Evolutionary conservation across 2,113 vertebrate species (phyloP).

Genomic region (Syrrhaptes paradoxus): DNA sequence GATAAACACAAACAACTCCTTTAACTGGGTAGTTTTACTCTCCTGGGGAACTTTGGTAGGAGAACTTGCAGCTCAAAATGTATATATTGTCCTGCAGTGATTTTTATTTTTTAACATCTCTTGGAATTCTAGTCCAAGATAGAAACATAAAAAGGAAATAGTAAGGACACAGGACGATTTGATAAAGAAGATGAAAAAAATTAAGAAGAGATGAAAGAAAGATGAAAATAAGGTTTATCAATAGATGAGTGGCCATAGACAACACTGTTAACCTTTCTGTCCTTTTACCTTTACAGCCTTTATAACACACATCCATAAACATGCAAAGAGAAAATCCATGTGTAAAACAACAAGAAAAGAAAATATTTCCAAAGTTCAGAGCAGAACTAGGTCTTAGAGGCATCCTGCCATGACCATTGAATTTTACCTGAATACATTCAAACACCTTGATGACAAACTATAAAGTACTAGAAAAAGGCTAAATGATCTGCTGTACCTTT

Average conservation of each 20-base stretch:
- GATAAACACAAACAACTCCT: background rate
- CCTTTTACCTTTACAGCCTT: background rate
- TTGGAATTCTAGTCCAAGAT: background rate
- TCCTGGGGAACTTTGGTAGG: background rate
- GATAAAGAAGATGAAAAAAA: background rate
- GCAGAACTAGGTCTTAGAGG: background rate
- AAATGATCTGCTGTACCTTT: background rate
- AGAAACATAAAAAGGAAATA: background rate
- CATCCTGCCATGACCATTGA: fast-evolving
- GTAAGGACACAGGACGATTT: fast-evolving
- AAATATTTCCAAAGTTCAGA: background rate
- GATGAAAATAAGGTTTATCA: fast-evolving
- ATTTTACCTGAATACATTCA: background rate
- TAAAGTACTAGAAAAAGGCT: background rate
- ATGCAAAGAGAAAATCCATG: background rate
- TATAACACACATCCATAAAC: background rate
- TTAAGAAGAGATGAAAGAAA: fast-evolving
- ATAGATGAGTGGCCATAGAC: fast-evolving
- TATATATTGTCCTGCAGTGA: no score
- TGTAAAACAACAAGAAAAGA: background rate
- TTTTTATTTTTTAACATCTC: background rate
- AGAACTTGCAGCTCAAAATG: background rate
- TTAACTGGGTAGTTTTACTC: background rate
- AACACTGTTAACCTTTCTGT: background rate
- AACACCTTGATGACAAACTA: background rate